A percentile compares a stretch with the other conserved stretches of the same genome.
Conservation (phyloP, 2,888 invertebrate genomes). For the Meloe dianella region DNA sequence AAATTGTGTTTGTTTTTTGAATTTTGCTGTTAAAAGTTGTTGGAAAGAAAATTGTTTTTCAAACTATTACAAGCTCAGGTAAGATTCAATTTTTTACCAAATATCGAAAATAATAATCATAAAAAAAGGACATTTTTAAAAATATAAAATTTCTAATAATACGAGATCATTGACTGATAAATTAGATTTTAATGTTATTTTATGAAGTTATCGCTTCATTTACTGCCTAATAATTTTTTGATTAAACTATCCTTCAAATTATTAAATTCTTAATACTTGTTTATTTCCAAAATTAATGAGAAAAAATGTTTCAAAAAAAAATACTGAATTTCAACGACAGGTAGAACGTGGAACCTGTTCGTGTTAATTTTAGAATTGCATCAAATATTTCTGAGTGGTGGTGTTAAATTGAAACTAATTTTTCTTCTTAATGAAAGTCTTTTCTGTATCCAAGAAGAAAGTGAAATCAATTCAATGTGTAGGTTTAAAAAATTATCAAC, state of each 20-base stretch:
- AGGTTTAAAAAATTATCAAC: neutral
- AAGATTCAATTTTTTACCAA: neutral
- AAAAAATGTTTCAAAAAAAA: neutral
- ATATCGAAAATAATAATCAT: neutral
- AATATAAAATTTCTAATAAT: neutral
- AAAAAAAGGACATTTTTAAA: neutral
- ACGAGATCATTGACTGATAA: neutral
- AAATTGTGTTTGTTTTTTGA: neutral
- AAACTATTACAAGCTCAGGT: neutral
- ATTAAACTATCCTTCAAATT: neutral
- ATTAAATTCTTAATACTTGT: neutral
- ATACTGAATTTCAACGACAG: neutral
- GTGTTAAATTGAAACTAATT: neutral
- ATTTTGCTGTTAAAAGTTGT: too few species aligned
- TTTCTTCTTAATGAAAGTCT: neutral
- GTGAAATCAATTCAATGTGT: neutral
- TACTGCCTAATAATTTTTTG: neutral
- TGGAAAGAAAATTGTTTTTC: too few species aligned
- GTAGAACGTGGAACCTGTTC: neutral
- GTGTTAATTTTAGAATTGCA: slow-evolving; percentile 1
- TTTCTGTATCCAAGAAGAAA: neutral
- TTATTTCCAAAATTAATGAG: neutral
- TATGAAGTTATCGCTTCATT: neutral
- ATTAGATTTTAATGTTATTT: neutral
- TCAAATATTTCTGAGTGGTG: neutral